A percentile compares a stretch with the other conserved stretches of the same genome.
Conservation (phyloP, 1,140 invertebrate genomes). For the Augochlora pura region DNA sequence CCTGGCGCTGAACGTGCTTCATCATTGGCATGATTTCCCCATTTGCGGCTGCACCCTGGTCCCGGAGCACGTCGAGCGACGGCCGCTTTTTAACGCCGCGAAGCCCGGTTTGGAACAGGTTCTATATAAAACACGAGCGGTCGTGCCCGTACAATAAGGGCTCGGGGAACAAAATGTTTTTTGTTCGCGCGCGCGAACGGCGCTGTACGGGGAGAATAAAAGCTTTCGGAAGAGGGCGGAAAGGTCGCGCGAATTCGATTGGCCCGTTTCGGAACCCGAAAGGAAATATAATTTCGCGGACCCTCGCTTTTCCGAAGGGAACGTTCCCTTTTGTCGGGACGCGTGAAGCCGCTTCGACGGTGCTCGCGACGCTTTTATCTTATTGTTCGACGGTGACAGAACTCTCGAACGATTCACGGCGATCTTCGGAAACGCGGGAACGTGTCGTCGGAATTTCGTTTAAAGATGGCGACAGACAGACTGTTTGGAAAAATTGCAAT, state of each 20-base stretch:
- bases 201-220: background rate
- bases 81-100: conserved; percentile 87
- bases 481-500: no score
- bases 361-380: background rate
- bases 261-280: background rate
- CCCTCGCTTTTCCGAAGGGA: background rate
- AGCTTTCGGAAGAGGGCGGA: background rate
- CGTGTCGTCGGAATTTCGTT: no score
- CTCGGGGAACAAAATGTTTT: no score
- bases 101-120: conserved; percentile 92
- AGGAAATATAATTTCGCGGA: background rate
- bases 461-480: no score
- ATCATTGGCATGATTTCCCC: conserved; percentile 87
- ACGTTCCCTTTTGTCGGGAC: background rate
- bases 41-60: conserved; percentile 89
- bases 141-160: no score
- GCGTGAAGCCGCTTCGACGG: background rate
- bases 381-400: background rate
- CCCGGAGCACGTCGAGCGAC: conserved; percentile 93
- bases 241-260: background rate
- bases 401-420: no score
- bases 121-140: background rate
- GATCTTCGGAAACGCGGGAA: no score
- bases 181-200: background rate
- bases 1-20: conserved; percentile 85